Evolutionary conservation across 2,113 vertebrate species (phyloP).

Genomic region (Gavialis gangeticus): DNA sequence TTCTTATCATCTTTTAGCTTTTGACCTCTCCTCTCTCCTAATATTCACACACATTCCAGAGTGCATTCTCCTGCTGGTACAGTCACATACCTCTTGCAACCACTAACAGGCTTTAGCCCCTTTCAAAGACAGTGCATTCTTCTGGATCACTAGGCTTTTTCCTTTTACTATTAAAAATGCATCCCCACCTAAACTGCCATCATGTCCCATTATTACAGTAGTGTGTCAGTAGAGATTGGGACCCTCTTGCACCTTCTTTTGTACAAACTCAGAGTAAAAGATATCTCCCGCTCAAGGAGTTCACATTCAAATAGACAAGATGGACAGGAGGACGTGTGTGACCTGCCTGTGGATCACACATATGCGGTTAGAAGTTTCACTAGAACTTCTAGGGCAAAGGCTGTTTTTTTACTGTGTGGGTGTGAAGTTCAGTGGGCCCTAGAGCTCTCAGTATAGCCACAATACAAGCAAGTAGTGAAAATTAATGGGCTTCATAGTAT

Average conservation of each 20-base stretch:
- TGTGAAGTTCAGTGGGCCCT: background rate
- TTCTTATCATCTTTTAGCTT: constrained; percentile 64
- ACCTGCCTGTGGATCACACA: constrained; percentile 59
- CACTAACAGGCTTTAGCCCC: background rate
- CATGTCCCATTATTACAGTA: constrained; percentile 41
- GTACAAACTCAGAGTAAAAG: constrained; percentile 66
- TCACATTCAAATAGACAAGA: constrained; percentile 65
- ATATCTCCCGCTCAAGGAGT: constrained; percentile 60
- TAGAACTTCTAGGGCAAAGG: constrained; percentile 29
- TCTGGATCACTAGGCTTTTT: background rate
- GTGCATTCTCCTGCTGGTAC: background rate
- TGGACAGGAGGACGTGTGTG: constrained; percentile 43
- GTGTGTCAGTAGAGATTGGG: constrained; percentile 44
- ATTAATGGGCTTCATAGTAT: background rate
- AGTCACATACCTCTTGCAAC: background rate
- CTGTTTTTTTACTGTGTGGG: constrained; percentile 32
- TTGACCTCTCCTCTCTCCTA: constrained; percentile 50
- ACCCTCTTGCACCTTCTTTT: constrained; percentile 3
- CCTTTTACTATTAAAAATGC: too few relatives aligned
- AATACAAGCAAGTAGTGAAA: background rate
- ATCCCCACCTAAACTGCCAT: constrained; percentile 35
- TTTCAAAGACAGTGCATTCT: constrained; percentile 52
- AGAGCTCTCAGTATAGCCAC: background rate
- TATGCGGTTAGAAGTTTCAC: constrained; percentile 52
- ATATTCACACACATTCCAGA: constrained; percentile 5